These are phyloP conservation scores for Bubo blakistoni DNA, from an alignment of 2,113 vertebrate species.

Conservation along the genomic window DNA sequence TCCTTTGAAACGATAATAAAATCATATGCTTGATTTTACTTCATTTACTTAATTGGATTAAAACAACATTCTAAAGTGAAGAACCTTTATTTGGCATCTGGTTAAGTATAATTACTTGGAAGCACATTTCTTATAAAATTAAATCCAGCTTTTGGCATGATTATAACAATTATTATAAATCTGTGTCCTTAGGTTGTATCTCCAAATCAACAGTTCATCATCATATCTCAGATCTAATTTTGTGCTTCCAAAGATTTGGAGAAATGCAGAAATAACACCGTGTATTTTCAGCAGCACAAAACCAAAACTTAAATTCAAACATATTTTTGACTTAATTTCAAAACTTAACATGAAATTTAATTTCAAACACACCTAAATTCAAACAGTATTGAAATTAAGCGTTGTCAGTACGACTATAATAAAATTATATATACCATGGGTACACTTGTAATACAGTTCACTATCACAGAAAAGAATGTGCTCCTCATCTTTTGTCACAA, in stretches of 20 bases:
- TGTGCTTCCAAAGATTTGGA: not conserved
- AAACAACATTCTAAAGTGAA: not conserved
- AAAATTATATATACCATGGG: not conserved
- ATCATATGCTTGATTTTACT: not conserved
- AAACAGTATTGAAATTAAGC: not conserved
- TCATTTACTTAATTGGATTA: not conserved
- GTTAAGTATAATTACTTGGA: constrained; percentile 27
- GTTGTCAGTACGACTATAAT: not conserved
- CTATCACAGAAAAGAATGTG: not conserved
- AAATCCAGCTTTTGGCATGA: constrained; percentile 19
- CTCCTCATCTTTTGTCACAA: not conserved
- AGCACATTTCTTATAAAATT: constrained; percentile 20
- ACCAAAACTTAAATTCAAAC: not conserved
- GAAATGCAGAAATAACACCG: not conserved
- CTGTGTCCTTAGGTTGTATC: not conserved
- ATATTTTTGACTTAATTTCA: no score
- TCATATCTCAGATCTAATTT: not conserved
- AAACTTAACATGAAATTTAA: no score
- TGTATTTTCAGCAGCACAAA: not conserved
- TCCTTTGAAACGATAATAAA: constrained; percentile 4
- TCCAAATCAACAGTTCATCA: not conserved
- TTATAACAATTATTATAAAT: constrained; percentile 25
- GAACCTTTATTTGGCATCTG: constrained; percentile 29
- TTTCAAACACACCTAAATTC: not conserved
- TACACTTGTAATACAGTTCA: not conserved